Evolutionary conservation across 2,797 vertebrate genomes (phyloP), one percentile per base, ranked within the genome.

Genomic region (Glossophaga mutica): DNA sequence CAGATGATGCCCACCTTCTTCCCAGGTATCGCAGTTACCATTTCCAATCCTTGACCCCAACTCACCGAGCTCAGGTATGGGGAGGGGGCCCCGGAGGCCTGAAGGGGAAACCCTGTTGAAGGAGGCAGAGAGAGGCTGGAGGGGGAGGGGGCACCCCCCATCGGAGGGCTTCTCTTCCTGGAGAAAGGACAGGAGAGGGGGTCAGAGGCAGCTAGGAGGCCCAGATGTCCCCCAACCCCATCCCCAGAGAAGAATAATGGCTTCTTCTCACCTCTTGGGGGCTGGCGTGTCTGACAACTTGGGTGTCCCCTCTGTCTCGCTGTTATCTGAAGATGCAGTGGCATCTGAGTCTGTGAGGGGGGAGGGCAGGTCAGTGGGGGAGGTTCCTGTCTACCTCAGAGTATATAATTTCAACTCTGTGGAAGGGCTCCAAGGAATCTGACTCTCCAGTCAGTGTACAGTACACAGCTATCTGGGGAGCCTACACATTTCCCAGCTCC

Each of bases 291-390:
- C 99, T 29, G 98, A 96, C 83, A 99, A 98, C 83, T 99, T 98
- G 48, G 98, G 98, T 4, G 97, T 97, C 19, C 98, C 98, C 88
- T 99, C 99, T 71, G 98, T 98, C 90, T 99, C 99, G 16, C 99
- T 99, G 97, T 99, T 99, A 50, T 99, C 99, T 9, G 99, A 99
- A 15, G 99, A 99, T 32, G 99, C 99, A 0, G 99, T 99, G 68
- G 99, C 99, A 52, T 99, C 99, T 1, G 99, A 99, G 97, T 99
- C 99, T 99, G 97, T 18, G 96, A 90, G 5, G 2, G 55, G 24
- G 77, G 46, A 62, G 55, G 77, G 74, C 52, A 46, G 70, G 67
- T 94, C 48, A 94, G 86, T 21, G n/a, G 42, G 7, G 7, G 29
- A 5, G 37, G n/a, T 34, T 57, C 59, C 7, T 9, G 7, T 62